Evolutionary conservation across 2,888 invertebrate genomes (phyloP), one percentile per base, ranked within the genome.

Genomic region (Euproctis similis): DNA sequence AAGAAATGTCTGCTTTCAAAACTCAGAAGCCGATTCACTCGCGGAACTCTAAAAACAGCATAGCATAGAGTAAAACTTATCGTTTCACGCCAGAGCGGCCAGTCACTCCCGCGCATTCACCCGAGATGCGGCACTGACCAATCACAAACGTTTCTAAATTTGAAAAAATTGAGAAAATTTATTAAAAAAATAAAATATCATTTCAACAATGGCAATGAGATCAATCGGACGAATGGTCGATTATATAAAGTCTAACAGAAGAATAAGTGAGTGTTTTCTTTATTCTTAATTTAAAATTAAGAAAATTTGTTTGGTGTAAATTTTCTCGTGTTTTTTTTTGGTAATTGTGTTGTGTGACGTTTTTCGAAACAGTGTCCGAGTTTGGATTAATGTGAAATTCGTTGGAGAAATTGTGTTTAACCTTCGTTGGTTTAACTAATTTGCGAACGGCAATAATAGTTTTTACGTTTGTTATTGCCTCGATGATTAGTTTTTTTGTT

Each of bases 91-190:
- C 36, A 37, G 35, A 32, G 27, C 31, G 37, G 57, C 59, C 72
- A 73, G 72, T 73, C 69, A 53, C 62, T 59, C 55, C 33, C 46
- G 60, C 60, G 70, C 66, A 43, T 48, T 49, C 64, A 62, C 34
- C 42, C 53, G 67, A 61, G 61, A 59, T 68, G 71, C 55, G 53
- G 50, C 50, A 44, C 28, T 39, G 33, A 37, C 34, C 35, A 36
- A 45, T 40, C 26, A 34, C 29, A 25, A 3, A 9, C 28, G 26
- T 10, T 51, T 38, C 42, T 19, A 42, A 51, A 47, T 45, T 51
- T 43, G 46, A 42, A 14, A 14, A 14, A 14, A 14, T 4, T 14
- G 4, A 4, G 6, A 14, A 14, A 49, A 42, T 44, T 44, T 42
- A 46, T 35, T 29, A 28, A 30, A 29, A 24, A 21, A 11, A 6